Evolutionary conservation across 2,888 invertebrate species (phyloP).

Genomic region (Tricholauxania praeusta): DNA sequence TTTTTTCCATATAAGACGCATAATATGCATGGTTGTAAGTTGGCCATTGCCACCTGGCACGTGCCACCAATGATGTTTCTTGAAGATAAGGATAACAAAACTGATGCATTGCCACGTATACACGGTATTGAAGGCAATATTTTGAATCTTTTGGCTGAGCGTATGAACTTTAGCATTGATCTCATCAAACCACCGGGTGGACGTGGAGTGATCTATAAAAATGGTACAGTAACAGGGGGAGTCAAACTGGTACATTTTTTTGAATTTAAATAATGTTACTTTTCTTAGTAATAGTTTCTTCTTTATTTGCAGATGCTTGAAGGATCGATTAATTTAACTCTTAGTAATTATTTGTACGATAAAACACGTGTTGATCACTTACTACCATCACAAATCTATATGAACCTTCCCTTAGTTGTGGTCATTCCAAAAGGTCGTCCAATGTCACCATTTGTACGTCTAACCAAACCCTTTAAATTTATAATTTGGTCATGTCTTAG

Average conservation of each 20-base stretch:
- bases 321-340: conserved; percentile 57
- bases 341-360: conserved; percentile 54
- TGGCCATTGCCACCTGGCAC: conserved; percentile 55
- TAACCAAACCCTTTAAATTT: conserved; percentile 57
- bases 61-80: conserved; percentile 56
- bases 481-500: conserved; percentile 58
- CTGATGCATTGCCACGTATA: not conserved
- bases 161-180: conserved; percentile 60
- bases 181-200: conserved; percentile 32
- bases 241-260: conserved; percentile 53
- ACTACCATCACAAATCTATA: conserved; percentile 55
- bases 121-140: conserved; percentile 63
- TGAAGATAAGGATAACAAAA: conserved; percentile 20
- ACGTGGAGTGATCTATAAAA: conserved; percentile 53
- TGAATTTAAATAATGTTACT: not conserved
- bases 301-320: conserved; percentile 52
- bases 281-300: not conserved
- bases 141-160: conserved; percentile 51
- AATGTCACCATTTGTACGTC: conserved; percentile 55
- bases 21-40: conserved; percentile 60
- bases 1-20: conserved; percentile 56
- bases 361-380: conserved; percentile 49
- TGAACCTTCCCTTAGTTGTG: conserved; percentile 54
- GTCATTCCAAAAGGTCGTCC: conserved; percentile 54
- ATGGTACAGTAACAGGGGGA: conserved; percentile 61